Evolutionary conservation across 2,797 vertebrate species (phyloP).

Genomic region (Micrastur ruficollis): DNA sequence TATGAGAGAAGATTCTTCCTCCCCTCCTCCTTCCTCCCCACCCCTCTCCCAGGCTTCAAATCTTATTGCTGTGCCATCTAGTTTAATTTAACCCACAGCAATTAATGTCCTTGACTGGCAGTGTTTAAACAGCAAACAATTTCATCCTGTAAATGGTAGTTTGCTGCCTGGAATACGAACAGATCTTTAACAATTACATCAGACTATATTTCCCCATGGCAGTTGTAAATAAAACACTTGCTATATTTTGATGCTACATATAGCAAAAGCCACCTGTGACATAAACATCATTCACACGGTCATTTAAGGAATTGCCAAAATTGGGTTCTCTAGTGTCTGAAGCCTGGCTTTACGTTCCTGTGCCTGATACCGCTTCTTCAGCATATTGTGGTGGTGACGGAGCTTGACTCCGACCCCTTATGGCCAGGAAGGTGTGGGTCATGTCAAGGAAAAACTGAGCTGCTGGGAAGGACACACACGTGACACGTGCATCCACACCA

Average conservation of each 20-base stretch:
- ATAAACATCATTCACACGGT: background rate
- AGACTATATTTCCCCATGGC: conserved; percentile 33
- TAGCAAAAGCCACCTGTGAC: background rate
- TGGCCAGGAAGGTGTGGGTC: background rate
- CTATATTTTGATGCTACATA: background rate
- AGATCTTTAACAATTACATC: conserved; percentile 35
- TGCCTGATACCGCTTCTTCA: background rate
- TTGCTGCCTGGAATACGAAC: conserved; percentile 55
- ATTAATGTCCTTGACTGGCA: conserved; percentile 71
- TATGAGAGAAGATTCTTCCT: conserved; percentile 18
- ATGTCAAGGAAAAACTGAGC: background rate
- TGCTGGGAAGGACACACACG: background rate
- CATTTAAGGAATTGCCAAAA: background rate
- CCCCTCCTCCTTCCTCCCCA: background rate
- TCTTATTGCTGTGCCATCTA: conserved; percentile 43
- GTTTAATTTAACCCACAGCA: conserved; percentile 70
- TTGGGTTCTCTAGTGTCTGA: background rate
- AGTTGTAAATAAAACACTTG: background rate
- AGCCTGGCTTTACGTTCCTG: background rate
- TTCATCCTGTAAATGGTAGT: conserved; percentile 53
- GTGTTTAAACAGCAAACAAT: conserved; percentile 69
- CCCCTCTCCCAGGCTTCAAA: conserved; percentile 15
- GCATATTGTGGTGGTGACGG: background rate
- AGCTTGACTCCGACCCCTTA: background rate
- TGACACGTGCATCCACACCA: background rate